Evolutionary conservation across 1,140 invertebrate genomes (phyloP).

Genomic region (Lithobius niger): DNA sequence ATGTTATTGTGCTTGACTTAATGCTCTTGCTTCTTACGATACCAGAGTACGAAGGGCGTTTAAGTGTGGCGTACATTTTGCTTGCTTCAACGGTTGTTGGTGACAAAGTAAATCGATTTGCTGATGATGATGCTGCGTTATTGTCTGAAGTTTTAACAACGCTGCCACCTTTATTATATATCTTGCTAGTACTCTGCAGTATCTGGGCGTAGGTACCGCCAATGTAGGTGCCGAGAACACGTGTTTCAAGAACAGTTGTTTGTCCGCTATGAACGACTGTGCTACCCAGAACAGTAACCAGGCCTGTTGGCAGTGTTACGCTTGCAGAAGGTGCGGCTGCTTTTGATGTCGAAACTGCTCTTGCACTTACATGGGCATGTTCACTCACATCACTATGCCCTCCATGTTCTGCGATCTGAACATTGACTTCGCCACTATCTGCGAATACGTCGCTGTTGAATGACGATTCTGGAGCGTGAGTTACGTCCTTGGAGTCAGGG

Average conservation of each 20-base stretch:
- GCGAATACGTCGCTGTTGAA: too few species aligned
- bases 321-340: background rate
- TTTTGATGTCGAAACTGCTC: background rate
- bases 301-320: slow-evolving; percentile 12
- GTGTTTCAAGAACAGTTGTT: slow-evolving; percentile 73
- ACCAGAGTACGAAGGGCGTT: slow-evolving; percentile 16
- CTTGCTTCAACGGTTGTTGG: background rate
- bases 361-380: background rate
- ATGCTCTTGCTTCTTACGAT: slow-evolving; percentile 10
- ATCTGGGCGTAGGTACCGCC: slow-evolving; percentile 68
- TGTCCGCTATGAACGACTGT: slow-evolving; percentile 66
- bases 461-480: too few species aligned
- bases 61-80: background rate
- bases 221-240: slow-evolving; percentile 73
- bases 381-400: background rate
- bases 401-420: background rate
- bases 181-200: slow-evolving; percentile 52
- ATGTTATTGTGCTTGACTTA: too few species aligned
- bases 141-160: too few species aligned
- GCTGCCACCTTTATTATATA: slow-evolving; percentile 34
- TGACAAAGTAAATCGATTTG: background rate
- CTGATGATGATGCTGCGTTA: slow-evolving; percentile 11
- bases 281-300: slow-evolving; percentile 64
- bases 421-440: background rate
- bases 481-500: too few species aligned